Base-by-base conservation (phyloP, 2,888 invertebrate species). In the Amphipyra berbera region DNA sequence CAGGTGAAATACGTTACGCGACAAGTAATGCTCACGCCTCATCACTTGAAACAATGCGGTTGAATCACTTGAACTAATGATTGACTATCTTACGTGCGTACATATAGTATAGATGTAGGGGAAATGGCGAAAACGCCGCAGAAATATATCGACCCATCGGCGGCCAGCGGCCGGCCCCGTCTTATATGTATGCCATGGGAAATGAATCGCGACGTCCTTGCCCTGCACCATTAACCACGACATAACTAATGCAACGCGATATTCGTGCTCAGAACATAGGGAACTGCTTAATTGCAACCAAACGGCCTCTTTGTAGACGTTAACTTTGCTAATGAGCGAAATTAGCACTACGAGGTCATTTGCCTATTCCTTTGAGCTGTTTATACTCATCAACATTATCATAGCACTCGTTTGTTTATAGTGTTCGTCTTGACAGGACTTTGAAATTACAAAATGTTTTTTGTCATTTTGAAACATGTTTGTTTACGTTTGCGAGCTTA, bases 131-230 rank as follows among this genome's bases (percentile, higher is more conserved):
- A 88, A 90, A 89, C 83, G 89, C 90, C 89, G 92, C 92, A 91
- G 91, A 92, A 92, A 90, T 90, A 89, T 94, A 94, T 94, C 94
- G 94, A 94, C 93, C 94, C 88, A 88, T 81, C 78, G 85, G 72
- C 81, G 86, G 81, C 82, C 88, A 83, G 71, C 80, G 90, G 85
- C 78, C 87, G 86, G 83, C 85, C 82, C 78, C 76, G 76, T 79
- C 63, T 61, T 76, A 76, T 86, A 85, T 83, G 78, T 87, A 80
- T 84, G 85, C 86, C 86, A 90, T 90, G 85, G 88, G 81, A 87
- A 86, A 78, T 81, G 75, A 80, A 81, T 83, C 85, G 86, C 84
- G 86, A 84, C 87, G 87, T 86, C 86, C 88, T 87, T 85, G 84
- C 69, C 78, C 75, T 87, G 85, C 88, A 87, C 82, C 81, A 79